These are phyloP conservation scores for Agapornis canus DNA, from an alignment of 2,797 vertebrate species.

Conservation along the genomic window DNA sequence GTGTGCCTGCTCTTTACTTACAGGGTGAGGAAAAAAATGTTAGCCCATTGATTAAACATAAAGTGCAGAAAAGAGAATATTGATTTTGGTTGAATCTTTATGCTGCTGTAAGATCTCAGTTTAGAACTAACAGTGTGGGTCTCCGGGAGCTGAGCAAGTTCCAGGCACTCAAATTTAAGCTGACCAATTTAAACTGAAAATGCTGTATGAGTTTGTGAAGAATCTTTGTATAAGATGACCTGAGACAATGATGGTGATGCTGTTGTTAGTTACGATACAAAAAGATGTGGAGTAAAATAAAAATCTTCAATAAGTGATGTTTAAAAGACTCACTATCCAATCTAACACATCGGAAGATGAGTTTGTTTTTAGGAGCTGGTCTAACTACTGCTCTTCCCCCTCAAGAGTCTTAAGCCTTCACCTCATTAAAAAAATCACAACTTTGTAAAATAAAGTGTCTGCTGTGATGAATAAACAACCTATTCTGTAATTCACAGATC, in stretches of 20 bases:
- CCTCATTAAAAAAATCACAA: conserved; percentile 60
- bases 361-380: background rate
- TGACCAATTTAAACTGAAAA: background rate
- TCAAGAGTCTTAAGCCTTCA: background rate
- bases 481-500: conserved; percentile 64
- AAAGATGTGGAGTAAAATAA: background rate
- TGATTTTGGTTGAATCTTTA: conserved; percentile 24
- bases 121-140: background rate
- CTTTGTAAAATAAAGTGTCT: conserved; percentile 37
- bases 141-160: background rate
- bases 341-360: background rate
- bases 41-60: conserved; percentile 20
- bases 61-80: conserved; percentile 31
- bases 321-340: background rate
- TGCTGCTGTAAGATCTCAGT: background rate
- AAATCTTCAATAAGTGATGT: background rate
- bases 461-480: conserved; percentile 59
- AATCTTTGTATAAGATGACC: background rate
- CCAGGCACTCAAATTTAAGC: background rate
- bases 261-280: background rate
- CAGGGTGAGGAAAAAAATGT: background rate
- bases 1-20: conserved; percentile 10
- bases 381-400: background rate
- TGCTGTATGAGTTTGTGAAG: background rate
- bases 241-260: background rate